phyloP scores from a whole-genome alignment of 53 echinoderm and acorn worm genomes.

The Mesocentrotus franciscanus region DNA sequence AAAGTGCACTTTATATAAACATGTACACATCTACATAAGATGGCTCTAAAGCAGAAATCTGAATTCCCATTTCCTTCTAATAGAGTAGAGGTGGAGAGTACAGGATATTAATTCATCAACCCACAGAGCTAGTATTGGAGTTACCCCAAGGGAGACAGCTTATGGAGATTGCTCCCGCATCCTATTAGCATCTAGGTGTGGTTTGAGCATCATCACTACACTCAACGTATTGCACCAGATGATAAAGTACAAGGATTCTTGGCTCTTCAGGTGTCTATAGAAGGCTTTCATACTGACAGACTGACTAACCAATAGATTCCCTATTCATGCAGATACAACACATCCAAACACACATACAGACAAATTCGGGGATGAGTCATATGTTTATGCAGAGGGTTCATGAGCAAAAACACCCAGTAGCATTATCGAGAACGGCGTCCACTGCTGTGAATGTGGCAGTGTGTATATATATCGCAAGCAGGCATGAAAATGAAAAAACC shows the following conservation, averaged over 20 bases:
- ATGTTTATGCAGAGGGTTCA: not conserved
- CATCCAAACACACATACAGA: slow-evolving; percentile 45
- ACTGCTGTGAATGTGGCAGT: not conserved
- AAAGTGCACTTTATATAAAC: not conserved
- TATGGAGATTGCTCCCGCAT: slow-evolving; percentile 53
- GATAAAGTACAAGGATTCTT: slow-evolving; percentile 1
- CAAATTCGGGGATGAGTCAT: slow-evolving; percentile 28
- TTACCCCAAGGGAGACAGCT: slow-evolving; percentile 43
- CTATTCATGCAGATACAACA: not conserved
- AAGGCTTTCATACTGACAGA: not conserved
- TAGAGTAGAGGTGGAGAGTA: slow-evolving; percentile 3
- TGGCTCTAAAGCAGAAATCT: not conserved
- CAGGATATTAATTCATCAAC: slow-evolving; percentile 18
- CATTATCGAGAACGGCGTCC: slow-evolving; percentile 2
- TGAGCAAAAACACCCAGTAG: slow-evolving; percentile 1
- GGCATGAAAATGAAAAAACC: slow-evolving; percentile 38
- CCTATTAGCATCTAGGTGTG: slow-evolving; percentile 55
- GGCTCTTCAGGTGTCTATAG: slow-evolving; percentile 43
- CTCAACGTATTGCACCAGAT: not conserved
- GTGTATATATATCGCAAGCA: slow-evolving; percentile 26
- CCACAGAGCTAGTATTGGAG: not conserved
- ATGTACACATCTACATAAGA: slow-evolving; percentile 40
- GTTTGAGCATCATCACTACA: slow-evolving; percentile 2
- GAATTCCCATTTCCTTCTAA: not conserved
- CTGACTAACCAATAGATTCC: not conserved